These are phyloP conservation scores for Minunthozetes semirufus DNA, from an alignment of 2,888 invertebrate genomes.

Conservation along the genomic window DNA sequence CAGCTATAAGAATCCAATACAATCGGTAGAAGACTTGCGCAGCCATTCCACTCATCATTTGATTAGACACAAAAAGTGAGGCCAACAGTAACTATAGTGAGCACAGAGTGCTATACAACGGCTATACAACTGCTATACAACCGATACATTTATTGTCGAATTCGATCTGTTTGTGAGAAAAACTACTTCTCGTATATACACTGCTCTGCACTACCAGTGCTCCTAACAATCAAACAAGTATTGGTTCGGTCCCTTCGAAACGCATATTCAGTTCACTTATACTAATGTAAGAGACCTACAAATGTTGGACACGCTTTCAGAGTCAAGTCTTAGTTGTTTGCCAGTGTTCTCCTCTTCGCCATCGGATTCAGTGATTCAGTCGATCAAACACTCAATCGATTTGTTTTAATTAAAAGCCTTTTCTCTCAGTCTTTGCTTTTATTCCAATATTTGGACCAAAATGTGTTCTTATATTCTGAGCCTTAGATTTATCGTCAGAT, in stretches of 20 bases:
- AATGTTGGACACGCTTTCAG: conserved; percentile 4
- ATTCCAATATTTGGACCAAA: neutral
- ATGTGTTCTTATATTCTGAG: no score
- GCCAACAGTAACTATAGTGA: neutral
- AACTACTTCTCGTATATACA: neutral
- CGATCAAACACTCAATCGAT: conserved; percentile 10
- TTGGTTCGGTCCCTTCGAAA: neutral
- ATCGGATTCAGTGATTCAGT: neutral
- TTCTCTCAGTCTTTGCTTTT: neutral
- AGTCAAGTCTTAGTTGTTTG: neutral
- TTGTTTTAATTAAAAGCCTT: conserved; percentile 1
- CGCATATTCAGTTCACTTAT: neutral
- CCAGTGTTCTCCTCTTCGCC: neutral
- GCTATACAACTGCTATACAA: neutral
- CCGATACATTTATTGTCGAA: conserved; percentile 8
- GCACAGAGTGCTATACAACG: neutral
- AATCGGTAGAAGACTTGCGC: conserved; percentile 1
- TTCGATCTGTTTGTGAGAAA: conserved; percentile 4
- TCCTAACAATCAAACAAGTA: neutral
- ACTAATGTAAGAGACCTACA: neutral
- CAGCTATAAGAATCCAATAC: neutral
- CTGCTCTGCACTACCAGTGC: neutral
- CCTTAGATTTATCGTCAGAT: no score
- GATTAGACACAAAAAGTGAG: neutral
- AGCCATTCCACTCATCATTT: neutral